A percentile compares a stretch with the other conserved stretches of the same genome.
phyloP scores from a whole-genome alignment of 2,888 invertebrate species.

The Corythucha ciliata region DNA sequence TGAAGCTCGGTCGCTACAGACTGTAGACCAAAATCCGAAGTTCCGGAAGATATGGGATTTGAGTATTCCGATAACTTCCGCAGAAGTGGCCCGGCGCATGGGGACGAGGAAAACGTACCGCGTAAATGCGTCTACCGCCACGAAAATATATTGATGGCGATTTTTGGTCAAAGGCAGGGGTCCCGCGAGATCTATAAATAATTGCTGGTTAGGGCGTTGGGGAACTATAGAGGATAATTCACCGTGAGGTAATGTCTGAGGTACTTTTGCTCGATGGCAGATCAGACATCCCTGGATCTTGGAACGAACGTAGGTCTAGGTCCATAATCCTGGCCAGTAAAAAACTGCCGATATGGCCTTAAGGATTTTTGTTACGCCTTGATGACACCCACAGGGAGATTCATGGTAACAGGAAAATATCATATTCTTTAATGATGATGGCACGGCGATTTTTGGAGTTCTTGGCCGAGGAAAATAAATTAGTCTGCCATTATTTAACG shows the following conservation, averaged over 20 bases:
- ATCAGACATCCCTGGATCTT: no score
- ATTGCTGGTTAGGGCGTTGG: slow-evolving; percentile 6
- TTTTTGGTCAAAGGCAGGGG: slow-evolving; percentile 11
- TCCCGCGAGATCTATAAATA: slow-evolving; percentile 11
- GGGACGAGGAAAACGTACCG: slow-evolving; percentile 9
- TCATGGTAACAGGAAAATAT: no score
- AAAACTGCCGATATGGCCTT: no score
- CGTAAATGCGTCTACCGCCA: slow-evolving; percentile 16
- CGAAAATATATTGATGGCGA: background rate
- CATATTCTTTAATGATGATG: no score
- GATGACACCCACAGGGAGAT: no score
- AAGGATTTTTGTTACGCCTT: no score
- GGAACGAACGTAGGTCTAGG: no score
- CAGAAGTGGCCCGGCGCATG: background rate
- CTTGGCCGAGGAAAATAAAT: no score
- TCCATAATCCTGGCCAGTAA: no score
- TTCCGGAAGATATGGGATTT: slow-evolving; percentile 2
- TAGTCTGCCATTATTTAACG: no score
- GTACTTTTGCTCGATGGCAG: no score
- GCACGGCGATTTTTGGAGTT: no score
- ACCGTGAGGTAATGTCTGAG: slow-evolving; percentile 17
- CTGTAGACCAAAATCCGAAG: slow-evolving; percentile 7
- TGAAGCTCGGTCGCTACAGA: slow-evolving; percentile 9
- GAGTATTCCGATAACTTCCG: slow-evolving; percentile 5
- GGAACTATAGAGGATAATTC: background rate